Evolutionary conservation across 2,888 invertebrate genomes (phyloP), one percentile per base, ranked within the genome.

Genomic region (Aporophyla nigra): DNA sequence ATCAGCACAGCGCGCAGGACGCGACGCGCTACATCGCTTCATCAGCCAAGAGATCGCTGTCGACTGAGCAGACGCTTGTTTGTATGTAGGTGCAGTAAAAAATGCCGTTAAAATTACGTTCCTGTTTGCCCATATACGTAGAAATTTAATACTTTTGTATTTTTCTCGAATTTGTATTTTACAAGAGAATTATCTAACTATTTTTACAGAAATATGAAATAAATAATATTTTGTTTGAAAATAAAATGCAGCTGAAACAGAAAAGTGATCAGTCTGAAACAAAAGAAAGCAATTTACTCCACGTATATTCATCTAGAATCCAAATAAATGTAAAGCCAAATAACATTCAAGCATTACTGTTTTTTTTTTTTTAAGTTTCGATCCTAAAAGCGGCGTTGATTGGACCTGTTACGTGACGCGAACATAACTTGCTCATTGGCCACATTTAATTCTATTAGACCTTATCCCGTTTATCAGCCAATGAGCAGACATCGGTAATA

Each of bases 371-470:
- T 40, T 9, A 40, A 14, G 16, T n/a, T 40, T 43, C 9, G 16
- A 24, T 43, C 3, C 16, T 43, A 19, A 24, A 14, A 5, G 10
- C 16, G 4, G 9, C 19, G 4, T 56, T 49, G 40, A 14, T n/a
- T 58, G 1, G 19, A 54, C 46, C 14, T n/a, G 56, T 43, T 33
- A 9, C 3, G 24, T 63, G 74, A 49, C 27, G 74, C 51, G 27
- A 5, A 61, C 19, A 1, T 76, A 56, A 76, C 49, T 49, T 49
- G 63, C 24, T 76, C 74, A 75, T 19, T 76, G 62, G 21, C 14
- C 53, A n/a, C 14, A 43, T 74, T 71, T 27, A 53, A 46, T 27
- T 27, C 3, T 3, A 46, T 62, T 19, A 62, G 24, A 24, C 10
- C n/a, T 54, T 46, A 40, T 16, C 16, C 43, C 4, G 12, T 27